Conservation (phyloP, 2,797 vertebrate genomes). For the Xenentodon cancila region DNA sequence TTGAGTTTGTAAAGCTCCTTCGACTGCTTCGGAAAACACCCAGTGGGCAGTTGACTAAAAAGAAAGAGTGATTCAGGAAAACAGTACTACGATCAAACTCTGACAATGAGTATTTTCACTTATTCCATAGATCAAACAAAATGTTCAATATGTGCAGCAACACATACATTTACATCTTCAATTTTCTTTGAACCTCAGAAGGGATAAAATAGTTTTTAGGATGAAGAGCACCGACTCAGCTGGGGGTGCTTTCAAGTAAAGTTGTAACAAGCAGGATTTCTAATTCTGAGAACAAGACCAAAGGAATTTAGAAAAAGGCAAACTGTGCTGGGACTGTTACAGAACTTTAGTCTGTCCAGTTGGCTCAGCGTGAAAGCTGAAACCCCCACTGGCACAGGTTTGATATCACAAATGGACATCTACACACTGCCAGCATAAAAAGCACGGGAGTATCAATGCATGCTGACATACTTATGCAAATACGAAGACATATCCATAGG, state of each 20-base stretch:
- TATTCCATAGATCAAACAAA: slow-evolving; percentile 4
- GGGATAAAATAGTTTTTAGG: slow-evolving; percentile 25
- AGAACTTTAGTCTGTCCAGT: slow-evolving; percentile 36
- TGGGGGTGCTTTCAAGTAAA: slow-evolving; percentile 41
- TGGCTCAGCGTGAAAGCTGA: slow-evolving; percentile 39
- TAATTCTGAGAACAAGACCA: slow-evolving; percentile 44
- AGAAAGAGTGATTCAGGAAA: slow-evolving; percentile 47
- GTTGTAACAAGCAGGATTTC: slow-evolving; percentile 42
- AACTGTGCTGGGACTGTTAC: slow-evolving; percentile 35
- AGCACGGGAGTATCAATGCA: slow-evolving; percentile 28
- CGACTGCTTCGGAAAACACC: slow-evolving; percentile 51
- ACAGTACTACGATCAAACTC: slow-evolving; percentile 40
- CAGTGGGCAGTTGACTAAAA: slow-evolving; percentile 33
- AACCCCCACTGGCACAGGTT: slow-evolving; percentile 35
- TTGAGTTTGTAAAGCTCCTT: slow-evolving; percentile 25
- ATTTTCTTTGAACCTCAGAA: slow-evolving; percentile 17
- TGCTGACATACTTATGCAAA: slow-evolving; percentile 19
- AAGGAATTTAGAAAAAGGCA: slow-evolving; percentile 29
- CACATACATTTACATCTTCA: slow-evolving; percentile 6
- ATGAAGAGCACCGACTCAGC: slow-evolving; percentile 33
- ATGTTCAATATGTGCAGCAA: slow-evolving; percentile 4
- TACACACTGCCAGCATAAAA: slow-evolving; percentile 35
- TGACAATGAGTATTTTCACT: slow-evolving; percentile 11
- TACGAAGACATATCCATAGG: slow-evolving; percentile 10
- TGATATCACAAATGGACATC: slow-evolving; percentile 45